Percentiles rank a stretch among this genome's conserved stretches.
Conservation (phyloP, 2,888 invertebrate species). For the Papilio elwesi region DNA sequence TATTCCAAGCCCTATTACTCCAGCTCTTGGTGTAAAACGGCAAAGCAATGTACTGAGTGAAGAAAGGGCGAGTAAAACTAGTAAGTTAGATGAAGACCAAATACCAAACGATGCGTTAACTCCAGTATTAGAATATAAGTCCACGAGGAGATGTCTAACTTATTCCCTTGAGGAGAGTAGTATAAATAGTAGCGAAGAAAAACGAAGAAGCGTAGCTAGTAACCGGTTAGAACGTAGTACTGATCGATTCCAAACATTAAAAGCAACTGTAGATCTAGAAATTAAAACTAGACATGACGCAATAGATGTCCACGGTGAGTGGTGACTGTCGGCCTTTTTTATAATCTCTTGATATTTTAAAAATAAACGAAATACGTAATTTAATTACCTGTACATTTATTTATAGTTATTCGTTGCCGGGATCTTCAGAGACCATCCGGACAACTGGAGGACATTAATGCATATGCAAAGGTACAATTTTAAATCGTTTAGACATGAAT, state of each 20-base stretch:
- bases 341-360: conserved; percentile 44
- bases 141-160: conserved; percentile 83
- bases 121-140: conserved; percentile 77
- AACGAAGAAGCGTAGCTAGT: conserved; percentile 81
- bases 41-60: conserved; percentile 73
- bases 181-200: conserved; percentile 80
- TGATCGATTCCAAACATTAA: conserved; percentile 68
- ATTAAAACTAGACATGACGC: conserved; percentile 82
- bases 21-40: conserved; percentile 71
- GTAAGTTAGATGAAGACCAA: conserved; percentile 80
- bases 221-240: conserved; percentile 70
- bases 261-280: conserved; percentile 87
- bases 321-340: conserved; percentile 73
- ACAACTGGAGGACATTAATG: conserved; percentile 87
- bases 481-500: conserved; percentile 11
- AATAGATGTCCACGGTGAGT: conserved; percentile 89
- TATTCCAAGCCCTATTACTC: conserved; percentile 81
- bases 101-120: conserved; percentile 67
- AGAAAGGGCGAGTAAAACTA: conserved; percentile 77
- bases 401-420: conserved; percentile 90
- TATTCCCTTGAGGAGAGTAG: conserved; percentile 83
- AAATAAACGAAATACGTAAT: not conserved
- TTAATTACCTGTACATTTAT: conserved; percentile 45
- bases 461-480: conserved; percentile 89
- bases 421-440: conserved; percentile 88